Conservation (phyloP, 2,113 vertebrate genomes). For the Macrotus californicus region DNA sequence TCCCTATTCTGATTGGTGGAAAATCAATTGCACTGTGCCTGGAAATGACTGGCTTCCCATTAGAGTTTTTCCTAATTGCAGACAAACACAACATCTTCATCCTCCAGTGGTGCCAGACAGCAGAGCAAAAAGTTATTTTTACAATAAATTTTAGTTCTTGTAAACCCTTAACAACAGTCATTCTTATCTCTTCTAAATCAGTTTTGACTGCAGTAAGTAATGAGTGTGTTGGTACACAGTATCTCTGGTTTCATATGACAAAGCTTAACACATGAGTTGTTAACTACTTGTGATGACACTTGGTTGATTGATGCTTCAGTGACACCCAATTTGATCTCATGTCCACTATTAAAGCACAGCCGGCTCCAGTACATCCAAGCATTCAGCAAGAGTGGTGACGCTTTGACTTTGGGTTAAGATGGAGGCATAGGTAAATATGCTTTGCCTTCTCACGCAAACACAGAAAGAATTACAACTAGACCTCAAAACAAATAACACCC, state of each 20-base stretch:
- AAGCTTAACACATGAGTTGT: constrained; percentile 70
- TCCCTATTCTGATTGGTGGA: constrained; percentile 83
- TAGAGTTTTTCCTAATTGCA: constrained; percentile 82
- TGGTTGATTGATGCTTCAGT: constrained; percentile 49
- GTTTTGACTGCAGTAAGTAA: constrained; percentile 66
- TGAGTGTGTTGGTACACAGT: constrained; percentile 64
- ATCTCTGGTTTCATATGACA: constrained; percentile 67
- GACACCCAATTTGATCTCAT: constrained; percentile 30
- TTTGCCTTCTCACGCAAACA: too few species aligned
- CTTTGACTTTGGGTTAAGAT: too few species aligned
- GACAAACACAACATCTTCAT: constrained; percentile 72
- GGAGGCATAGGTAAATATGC: too few species aligned
- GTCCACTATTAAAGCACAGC: constrained; percentile 67
- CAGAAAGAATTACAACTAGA: too few species aligned
- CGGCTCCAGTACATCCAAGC: too few species aligned
- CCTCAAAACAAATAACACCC: too few species aligned
- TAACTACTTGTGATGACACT: constrained; percentile 53
- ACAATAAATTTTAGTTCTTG: constrained; percentile 75
- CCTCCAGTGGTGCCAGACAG: constrained; percentile 70
- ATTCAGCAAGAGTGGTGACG: too few species aligned
- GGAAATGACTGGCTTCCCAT: constrained; percentile 84
- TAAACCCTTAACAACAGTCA: constrained; percentile 68
- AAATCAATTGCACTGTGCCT: constrained; percentile 85
- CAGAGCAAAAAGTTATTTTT: constrained; percentile 72
- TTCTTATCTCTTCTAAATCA: constrained; percentile 65